Percentiles rank a stretch among this genome's conserved stretches.
These are phyloP conservation scores for Drosophila cracens DNA, from an alignment of 2,888 invertebrate genomes.

Conservation along the genomic window DNA sequence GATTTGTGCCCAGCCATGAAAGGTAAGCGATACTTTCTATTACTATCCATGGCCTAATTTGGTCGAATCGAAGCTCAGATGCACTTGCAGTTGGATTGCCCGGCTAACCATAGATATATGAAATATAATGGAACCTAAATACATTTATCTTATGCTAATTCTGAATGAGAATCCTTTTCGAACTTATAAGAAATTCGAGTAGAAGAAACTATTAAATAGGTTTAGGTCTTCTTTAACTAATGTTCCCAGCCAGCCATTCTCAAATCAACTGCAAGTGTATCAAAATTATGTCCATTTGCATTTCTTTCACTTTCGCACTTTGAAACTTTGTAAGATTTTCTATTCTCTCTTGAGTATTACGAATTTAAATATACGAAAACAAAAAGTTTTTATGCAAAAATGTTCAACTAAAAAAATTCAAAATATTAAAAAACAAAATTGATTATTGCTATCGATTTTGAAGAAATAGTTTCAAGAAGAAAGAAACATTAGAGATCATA, in stretches of 20 bases:
- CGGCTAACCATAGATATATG: not conserved
- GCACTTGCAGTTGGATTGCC: conserved; percentile 22
- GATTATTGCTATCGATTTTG: too few species aligned
- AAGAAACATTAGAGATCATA: not conserved
- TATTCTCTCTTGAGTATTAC: not conserved
- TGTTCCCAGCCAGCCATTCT: not conserved
- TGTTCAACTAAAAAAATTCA: not conserved
- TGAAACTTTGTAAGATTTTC: not conserved
- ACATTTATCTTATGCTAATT: not conserved
- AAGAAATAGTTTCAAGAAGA: not conserved
- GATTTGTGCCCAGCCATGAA: conserved; percentile 89
- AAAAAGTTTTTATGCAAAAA: not conserved
- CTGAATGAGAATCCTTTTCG: not conserved
- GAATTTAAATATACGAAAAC: not conserved
- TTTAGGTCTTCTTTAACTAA: not conserved
- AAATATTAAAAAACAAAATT: too few species aligned
- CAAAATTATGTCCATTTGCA: not conserved
- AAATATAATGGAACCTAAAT: not conserved
- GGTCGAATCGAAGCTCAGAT: conserved; percentile 13
- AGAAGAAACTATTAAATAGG: not conserved
- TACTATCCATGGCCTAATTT: conserved; percentile 10
- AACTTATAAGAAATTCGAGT: not conserved
- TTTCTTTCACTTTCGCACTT: not conserved
- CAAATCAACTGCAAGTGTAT: conserved; percentile 11
- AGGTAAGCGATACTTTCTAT: conserved; percentile 85